Base-by-base conservation (phyloP, 2,888 invertebrate species). In the Antheraea assamensis region DNA sequence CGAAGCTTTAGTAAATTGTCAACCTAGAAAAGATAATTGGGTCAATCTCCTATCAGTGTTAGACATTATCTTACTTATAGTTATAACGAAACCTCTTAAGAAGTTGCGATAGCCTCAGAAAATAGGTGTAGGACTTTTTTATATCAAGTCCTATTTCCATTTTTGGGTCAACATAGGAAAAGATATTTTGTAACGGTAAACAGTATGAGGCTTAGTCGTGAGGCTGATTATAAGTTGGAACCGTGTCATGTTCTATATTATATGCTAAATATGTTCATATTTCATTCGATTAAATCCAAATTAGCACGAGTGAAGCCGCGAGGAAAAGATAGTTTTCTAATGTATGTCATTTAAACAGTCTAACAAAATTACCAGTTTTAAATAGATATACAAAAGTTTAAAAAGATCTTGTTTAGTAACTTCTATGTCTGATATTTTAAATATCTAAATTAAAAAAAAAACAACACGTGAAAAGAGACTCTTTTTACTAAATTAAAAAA, bases 401-500 rank as follows among this genome's bases (percentile, higher is more conserved):
- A 2, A 52, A n/a, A 52, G 1, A 21, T 5, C 5, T n/a, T 52
- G 21, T 52, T 7, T n/a, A 21, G 52, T 52, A 52, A 52, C 52
- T 8, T 7, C 7, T 52, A 52, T 7, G 21, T 7, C 2, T 19
- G 7, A 24, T 58, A 58, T 58, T 24, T 58, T 24, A 58, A 58
- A 24, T 58, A 58, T 13, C 17, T 7, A n/a, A n/a, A n/a, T 13
- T 19, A 31, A 4, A 66, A 19, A 30, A 31, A 66, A 31, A 31
- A 7, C 2, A 30, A 17, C 30, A 66, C 31, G 66, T 31, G 31
- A 66, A 30, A 2, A 1, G 15, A 66, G 66, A 17, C 3, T 66
- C 13, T 58, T 24, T 58, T 15, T 66, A 66, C 31, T 68, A 35
- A 35, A 68, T 68, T 35, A 35, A 68, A 68, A 68, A 68, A 68